Evolutionary conservation across 2,888 invertebrate genomes (phyloP), one percentile per base, ranked within the genome.

Genomic region (Dermolepida albohirtum): DNA sequence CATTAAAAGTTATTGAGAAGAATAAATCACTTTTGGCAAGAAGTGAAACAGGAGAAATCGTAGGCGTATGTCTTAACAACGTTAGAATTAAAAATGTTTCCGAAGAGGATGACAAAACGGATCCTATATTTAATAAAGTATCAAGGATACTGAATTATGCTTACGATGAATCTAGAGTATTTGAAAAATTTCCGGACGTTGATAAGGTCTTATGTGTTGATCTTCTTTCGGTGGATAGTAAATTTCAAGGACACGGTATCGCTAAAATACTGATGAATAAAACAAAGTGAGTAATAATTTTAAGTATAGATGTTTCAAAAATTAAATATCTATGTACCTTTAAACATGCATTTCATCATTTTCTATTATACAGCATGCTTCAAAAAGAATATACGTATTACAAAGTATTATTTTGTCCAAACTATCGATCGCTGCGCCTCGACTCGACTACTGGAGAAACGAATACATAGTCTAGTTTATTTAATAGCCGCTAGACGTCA

Each of bases 181-280:
- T 88, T 80, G 84, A 84, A 69, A 85, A 84, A 74, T 90, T 85
- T 74, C 88, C 88, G 0, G 84, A 85, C 4, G 84, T 87, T 0
- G 77, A 87, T 39, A 84, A 83, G 34, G 78, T 88, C 40, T 82
- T 91, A 59, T 89, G 89, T 57, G 83, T 91, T 10, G 89, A 88
- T 75, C 88, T 92, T 40, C 82, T 90, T 0, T 89, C 90, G 0
- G 91, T 91, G 1, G 89, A 91, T 72, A 85, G 84, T 0, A 83
- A 83, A n/a, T 90, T 89, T 86, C 84, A 91, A 70, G 88, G 89
- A 55, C 85, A 85, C 71, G 92, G 92, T 1, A 87, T 92, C 67
- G 91, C 89, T 75, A 89, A 88, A 71, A 84, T 85, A 12, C 82
- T 92, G 10, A 80, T 91, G 71, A 83, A 86, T 54, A 87, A 84